These are phyloP conservation scores for Perccottus glenii DNA, from an alignment of 2,113 vertebrate genomes.

Conservation along the genomic window DNA sequence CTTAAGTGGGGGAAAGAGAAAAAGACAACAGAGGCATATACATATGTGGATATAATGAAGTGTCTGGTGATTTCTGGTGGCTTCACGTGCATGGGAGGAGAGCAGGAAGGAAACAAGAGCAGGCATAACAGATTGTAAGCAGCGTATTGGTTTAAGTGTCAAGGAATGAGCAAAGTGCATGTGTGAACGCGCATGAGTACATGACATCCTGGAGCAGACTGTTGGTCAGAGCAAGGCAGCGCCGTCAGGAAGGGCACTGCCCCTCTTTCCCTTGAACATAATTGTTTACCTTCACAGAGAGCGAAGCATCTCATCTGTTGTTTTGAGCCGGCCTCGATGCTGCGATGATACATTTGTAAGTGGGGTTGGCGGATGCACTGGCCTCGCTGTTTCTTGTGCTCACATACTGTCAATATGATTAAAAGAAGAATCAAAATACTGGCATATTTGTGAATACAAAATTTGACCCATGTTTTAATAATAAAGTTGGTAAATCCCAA, in stretches of 20 bases:
- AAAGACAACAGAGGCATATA: slow-evolving; percentile 52
- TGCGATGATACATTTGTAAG: slow-evolving; percentile 17
- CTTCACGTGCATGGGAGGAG: slow-evolving; percentile 23
- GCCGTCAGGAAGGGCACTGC: slow-evolving; percentile 2
- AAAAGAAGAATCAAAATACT: slow-evolving; percentile 23
- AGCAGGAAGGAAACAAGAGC: slow-evolving; percentile 8
- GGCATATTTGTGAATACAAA: slow-evolving; percentile 6
- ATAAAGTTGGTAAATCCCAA: neutral
- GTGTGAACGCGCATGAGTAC: slow-evolving; percentile 25
- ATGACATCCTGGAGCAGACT: slow-evolving; percentile 6
- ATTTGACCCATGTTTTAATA: slow-evolving; percentile 12
- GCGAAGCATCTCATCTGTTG: slow-evolving; percentile 19
- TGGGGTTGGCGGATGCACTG: slow-evolving; percentile 29
- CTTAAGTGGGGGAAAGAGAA: slow-evolving; percentile 40
- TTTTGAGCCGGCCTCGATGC: neutral
- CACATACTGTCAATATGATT: slow-evolving; percentile 2
- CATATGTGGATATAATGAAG: slow-evolving; percentile 48
- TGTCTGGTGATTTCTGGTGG: slow-evolving; percentile 36
- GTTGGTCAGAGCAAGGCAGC: slow-evolving; percentile 8
- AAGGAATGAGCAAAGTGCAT: slow-evolving; percentile 47
- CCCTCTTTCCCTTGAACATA: slow-evolving; percentile 20
- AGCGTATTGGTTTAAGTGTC: slow-evolving; percentile 16
- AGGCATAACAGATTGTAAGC: slow-evolving; percentile 15
- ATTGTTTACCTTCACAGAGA: slow-evolving; percentile 35
- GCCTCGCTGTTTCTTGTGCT: slow-evolving; percentile 10